Conservation (phyloP, 2,797 vertebrate species). For the Australoheros facetus region DNA sequence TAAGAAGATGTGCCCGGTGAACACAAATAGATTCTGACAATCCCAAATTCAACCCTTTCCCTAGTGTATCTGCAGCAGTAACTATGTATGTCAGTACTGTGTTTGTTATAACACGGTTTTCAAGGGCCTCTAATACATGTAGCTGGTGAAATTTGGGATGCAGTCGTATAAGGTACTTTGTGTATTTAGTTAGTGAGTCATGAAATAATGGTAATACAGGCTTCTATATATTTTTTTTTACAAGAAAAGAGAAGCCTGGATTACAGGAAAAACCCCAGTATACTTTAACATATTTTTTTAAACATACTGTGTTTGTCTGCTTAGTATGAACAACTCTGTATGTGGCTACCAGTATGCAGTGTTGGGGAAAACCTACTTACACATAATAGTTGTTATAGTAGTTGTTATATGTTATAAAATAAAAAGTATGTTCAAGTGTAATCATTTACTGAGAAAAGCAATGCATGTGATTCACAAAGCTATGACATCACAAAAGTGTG, state of each 20-base stretch:
- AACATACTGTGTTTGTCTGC: not conserved
- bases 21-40: constrained; percentile 49
- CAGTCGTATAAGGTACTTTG: not conserved
- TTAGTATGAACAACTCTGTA: not conserved
- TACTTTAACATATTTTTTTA: not conserved
- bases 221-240: not conserved
- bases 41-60: constrained; percentile 43
- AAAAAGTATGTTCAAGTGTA: not conserved
- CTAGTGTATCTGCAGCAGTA: constrained; percentile 16
- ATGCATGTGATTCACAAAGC: no score
- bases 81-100: constrained; percentile 2
- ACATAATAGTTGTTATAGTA: not conserved
- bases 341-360: not conserved
- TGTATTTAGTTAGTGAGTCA: not conserved
- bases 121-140: not conserved
- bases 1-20: constrained; percentile 59
- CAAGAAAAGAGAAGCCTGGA: not conserved
- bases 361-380: not conserved
- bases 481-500: not conserved
- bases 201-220: not conserved
- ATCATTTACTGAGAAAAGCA: not conserved
- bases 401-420: not conserved
- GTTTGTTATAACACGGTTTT: constrained; percentile 10
- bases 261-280: not conserved
- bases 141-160: not conserved